phyloP scores from a whole-genome alignment of 2,888 invertebrate species.

The Agrochola macilenta region DNA sequence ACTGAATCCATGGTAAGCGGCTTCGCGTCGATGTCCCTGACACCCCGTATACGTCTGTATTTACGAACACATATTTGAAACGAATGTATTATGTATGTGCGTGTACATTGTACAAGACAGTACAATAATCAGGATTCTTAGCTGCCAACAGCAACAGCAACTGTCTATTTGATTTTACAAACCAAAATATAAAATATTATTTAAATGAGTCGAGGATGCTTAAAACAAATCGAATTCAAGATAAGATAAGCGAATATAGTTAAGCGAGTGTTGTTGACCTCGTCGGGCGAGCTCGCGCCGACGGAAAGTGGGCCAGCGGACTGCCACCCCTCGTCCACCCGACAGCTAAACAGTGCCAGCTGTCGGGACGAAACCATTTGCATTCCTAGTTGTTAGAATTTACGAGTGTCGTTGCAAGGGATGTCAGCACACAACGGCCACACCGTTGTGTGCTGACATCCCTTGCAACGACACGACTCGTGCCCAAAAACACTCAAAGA shows the following conservation, averaged over 20 bases:
- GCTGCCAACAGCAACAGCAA: not conserved
- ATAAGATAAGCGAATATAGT: constrained; percentile 50
- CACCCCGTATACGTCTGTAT: no score
- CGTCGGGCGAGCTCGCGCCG: constrained; percentile 40
- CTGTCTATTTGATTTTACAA: not conserved
- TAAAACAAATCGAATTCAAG: constrained; percentile 38
- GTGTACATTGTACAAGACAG: not conserved
- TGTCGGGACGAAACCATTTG: not conserved
- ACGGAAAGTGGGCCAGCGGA: constrained; percentile 42
- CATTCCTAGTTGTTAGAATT: not conserved
- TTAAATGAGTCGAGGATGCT: constrained; percentile 6
- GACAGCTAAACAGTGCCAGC: constrained; percentile 8
- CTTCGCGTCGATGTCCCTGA: no score
- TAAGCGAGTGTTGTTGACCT: constrained; percentile 63
- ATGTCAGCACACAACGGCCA: not conserved
- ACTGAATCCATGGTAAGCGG: no score
- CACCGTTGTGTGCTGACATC: no score
- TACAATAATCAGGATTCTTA: not conserved
- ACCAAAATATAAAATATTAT: not conserved
- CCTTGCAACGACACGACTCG: no score
- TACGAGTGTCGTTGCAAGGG: not conserved
- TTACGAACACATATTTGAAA: not conserved
- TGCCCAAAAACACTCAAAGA: not conserved
- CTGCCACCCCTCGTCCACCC: constrained; percentile 11
- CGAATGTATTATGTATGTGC: not conserved